Conservation (phyloP, 2,888 invertebrate species). For the Sarcophaga caerulescens region DNA sequence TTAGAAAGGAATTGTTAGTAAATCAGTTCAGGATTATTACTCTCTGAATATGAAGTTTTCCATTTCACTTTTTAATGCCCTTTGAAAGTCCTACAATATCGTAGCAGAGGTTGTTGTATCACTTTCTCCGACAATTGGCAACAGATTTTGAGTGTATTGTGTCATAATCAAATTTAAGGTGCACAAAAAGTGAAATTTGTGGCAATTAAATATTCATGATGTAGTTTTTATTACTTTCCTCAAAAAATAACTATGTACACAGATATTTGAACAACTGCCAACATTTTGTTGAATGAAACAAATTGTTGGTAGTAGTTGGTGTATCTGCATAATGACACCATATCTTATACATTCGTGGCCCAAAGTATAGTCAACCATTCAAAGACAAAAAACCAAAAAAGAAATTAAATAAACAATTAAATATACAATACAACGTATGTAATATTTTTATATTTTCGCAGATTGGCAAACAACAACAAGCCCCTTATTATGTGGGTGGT, state of each 20-base stretch:
- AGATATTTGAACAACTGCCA: conserved; percentile 51
- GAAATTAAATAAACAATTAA: conserved; percentile 10
- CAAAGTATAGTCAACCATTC: not conserved
- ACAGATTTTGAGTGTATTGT: not conserved
- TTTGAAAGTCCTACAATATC: no score
- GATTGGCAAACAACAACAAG: conserved; percentile 81
- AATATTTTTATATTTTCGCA: conserved; percentile 65
- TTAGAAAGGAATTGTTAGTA: no score
- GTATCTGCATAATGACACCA: conserved; percentile 12
- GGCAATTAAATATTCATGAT: conserved; percentile 28
- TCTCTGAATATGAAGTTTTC: no score
- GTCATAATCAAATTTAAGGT: not conserved
- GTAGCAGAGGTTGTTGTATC: not conserved
- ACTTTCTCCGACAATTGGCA: not conserved
- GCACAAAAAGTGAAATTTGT: conserved; percentile 61
- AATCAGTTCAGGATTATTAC: no score
- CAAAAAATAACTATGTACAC: not conserved
- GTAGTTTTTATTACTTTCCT: conserved; percentile 5
- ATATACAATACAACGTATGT: not conserved
- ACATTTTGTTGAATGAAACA: conserved; percentile 17
- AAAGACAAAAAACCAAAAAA: not conserved
- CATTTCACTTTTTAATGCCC: no score
- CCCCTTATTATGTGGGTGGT: conserved; percentile 81
- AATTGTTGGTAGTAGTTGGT: not conserved
- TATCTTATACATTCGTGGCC: not conserved